phyloP scores from a whole-genome alignment of 2,113 vertebrate species.

The Ageneiosus marmoratus region DNA sequence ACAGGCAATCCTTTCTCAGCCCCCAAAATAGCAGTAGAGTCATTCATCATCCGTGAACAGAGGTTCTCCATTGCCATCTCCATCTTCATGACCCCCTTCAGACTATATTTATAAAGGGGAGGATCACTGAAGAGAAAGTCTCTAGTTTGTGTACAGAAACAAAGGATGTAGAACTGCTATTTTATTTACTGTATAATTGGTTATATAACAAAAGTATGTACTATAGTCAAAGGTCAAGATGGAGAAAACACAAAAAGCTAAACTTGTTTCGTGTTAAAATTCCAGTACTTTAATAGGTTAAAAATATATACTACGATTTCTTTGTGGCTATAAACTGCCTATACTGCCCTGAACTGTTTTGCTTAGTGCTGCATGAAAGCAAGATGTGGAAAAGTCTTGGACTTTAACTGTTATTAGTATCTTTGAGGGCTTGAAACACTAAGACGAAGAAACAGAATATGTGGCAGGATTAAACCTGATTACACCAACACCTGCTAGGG shows the following conservation, averaged over 20 bases:
- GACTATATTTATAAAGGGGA: conserved; percentile 46
- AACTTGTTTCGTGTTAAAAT: no score
- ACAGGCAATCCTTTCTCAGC: conserved; percentile 49
- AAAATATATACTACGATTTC: background rate
- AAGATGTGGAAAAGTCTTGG: background rate
- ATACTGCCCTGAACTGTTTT: background rate
- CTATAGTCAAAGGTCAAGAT: background rate
- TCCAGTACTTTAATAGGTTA: no score
- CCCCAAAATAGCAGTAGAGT: conserved; percentile 54
- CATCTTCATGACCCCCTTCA: conserved; percentile 29
- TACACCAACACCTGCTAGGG: background rate
- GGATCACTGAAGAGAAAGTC: background rate
- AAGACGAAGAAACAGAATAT: background rate
- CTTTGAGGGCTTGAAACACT: background rate
- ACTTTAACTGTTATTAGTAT: background rate
- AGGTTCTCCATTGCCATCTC: conserved; percentile 45
- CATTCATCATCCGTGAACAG: conserved; percentile 52
- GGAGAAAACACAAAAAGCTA: background rate
- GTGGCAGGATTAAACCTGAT: background rate
- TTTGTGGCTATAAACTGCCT: conserved; percentile 12
- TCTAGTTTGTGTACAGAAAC: background rate
- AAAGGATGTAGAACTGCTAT: background rate
- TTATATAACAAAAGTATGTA: background rate
- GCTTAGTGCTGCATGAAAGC: background rate
- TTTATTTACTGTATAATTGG: background rate